phyloP scores from a whole-genome alignment of 2,113 vertebrate species.

The Synchiropus splendidus region DNA sequence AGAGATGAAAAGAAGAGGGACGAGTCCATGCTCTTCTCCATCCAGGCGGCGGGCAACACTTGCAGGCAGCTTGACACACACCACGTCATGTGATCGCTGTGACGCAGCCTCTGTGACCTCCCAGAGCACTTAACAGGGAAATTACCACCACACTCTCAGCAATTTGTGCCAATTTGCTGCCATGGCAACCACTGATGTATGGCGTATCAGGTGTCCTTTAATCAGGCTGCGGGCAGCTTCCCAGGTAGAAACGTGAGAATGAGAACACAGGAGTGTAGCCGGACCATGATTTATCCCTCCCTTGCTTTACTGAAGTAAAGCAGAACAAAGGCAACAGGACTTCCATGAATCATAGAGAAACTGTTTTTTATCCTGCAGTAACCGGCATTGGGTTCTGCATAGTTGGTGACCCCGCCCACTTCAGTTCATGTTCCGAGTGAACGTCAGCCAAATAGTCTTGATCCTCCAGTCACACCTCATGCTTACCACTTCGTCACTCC shows the following conservation, averaged over 20 bases:
- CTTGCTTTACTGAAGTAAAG: constrained; percentile 9
- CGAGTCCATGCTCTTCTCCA: not conserved
- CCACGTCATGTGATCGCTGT: not conserved
- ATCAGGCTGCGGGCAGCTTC: constrained; percentile 30
- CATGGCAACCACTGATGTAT: constrained; percentile 30
- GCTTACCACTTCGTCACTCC: too few relatives aligned
- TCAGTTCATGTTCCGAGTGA: not conserved
- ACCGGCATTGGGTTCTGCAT: not conserved
- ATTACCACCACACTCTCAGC: constrained; percentile 2
- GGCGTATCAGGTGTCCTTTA: constrained; percentile 47
- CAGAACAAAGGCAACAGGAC: not conserved
- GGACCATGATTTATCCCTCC: not conserved
- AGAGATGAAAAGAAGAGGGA: not conserved
- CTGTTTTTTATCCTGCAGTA: not conserved
- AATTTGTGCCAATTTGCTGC: constrained; percentile 5
- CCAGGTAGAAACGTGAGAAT: constrained; percentile 41
- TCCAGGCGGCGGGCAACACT: not conserved
- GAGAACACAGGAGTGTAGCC: constrained; percentile 9
- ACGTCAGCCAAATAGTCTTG: not conserved
- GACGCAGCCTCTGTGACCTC: constrained; percentile 1
- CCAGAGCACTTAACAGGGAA: constrained; percentile 6
- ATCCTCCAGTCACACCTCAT: not conserved
- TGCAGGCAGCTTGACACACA: not conserved
- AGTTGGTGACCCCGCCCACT: not conserved
- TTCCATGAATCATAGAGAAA: not conserved